A percentile compares a stretch with the other conserved stretches of the same genome.
These are phyloP conservation scores for Diarsia dahlii DNA, from an alignment of 2,888 invertebrate genomes.

Conservation along the genomic window DNA sequence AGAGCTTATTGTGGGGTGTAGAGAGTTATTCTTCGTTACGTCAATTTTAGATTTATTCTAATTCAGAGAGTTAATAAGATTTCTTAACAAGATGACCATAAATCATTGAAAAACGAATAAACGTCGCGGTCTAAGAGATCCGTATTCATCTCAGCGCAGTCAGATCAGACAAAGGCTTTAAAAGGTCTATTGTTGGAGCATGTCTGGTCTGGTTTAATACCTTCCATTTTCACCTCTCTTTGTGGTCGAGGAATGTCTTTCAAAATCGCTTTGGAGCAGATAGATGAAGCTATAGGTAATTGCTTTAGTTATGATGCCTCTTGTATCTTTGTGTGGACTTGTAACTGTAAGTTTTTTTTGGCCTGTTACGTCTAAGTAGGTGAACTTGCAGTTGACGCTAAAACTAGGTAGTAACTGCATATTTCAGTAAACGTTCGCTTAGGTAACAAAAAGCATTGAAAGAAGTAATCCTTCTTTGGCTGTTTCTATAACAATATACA, in stretches of 20 bases:
- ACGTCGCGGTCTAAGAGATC: conserved; percentile 54
- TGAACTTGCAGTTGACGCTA: conserved; percentile 1
- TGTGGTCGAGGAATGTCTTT: conserved; percentile 77
- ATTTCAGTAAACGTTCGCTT: background rate
- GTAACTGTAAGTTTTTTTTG: conserved; percentile 23
- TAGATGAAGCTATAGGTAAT: conserved; percentile 52
- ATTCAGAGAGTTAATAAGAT: conserved; percentile 31
- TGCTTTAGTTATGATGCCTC: conserved; percentile 57
- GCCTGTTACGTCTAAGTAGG: conserved; percentile 1
- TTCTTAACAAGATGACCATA: conserved; percentile 57
- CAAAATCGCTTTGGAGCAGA: conserved; percentile 60
- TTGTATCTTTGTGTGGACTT: conserved; percentile 40
- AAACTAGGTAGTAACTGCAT: background rate
- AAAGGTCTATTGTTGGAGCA: conserved; percentile 80
- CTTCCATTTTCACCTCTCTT: conserved; percentile 79
- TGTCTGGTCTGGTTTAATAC: conserved; percentile 78
- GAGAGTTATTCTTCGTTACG: conserved; percentile 22
- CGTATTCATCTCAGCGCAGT: conserved; percentile 65
- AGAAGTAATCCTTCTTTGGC: background rate
- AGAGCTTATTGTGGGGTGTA: background rate
- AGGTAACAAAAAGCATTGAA: background rate
- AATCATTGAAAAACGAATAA: conserved; percentile 62
- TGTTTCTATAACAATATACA: background rate
- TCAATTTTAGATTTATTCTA: conserved; percentile 46
- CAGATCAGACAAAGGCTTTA: conserved; percentile 77